A percentile compares a stretch with the other conserved stretches of the same genome.
phyloP scores from a whole-genome alignment of 2,113 vertebrate species.

The Scophthalmus maximus region DNA sequence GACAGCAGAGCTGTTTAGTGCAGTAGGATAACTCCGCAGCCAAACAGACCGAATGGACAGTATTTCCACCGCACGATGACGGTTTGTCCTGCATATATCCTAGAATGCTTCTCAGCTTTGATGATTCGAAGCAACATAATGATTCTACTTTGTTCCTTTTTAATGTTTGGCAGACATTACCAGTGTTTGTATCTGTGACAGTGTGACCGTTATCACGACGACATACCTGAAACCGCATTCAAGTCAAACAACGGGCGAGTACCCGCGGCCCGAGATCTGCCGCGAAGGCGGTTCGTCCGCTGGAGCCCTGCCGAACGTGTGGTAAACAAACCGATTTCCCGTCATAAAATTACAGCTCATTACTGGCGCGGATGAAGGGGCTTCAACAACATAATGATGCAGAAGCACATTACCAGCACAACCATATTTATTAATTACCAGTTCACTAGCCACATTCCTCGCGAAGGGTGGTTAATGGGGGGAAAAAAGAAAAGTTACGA shows the following conservation, averaged over 20 bases:
- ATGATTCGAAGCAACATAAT: slow-evolving; percentile 10
- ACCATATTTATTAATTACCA: slow-evolving; percentile 80
- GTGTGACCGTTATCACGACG: slow-evolving; percentile 11
- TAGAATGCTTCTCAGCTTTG: background rate
- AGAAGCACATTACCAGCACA: slow-evolving; percentile 76
- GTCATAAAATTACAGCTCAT: slow-evolving; percentile 81
- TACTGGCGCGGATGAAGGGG: slow-evolving; percentile 67
- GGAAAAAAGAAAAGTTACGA: slow-evolving; percentile 44
- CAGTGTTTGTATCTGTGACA: slow-evolving; percentile 12
- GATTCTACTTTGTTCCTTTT: background rate
- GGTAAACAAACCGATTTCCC: slow-evolving; percentile 82
- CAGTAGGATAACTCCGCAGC: background rate
- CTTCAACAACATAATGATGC: slow-evolving; percentile 78
- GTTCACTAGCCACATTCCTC: slow-evolving; percentile 73
- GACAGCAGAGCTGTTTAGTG: slow-evolving; percentile 9
- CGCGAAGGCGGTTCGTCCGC: slow-evolving; percentile 44
- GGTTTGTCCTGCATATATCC: background rate
- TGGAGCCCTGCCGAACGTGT: slow-evolving; percentile 65
- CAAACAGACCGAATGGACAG: background rate
- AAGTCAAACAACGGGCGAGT: slow-evolving; percentile 29
- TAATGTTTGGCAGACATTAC: background rate
- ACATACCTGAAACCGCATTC: slow-evolving; percentile 30
- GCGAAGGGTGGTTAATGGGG: slow-evolving; percentile 64
- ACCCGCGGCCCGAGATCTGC: slow-evolving; percentile 47
- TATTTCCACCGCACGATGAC: background rate